Evolutionary conservation across 2,888 invertebrate genomes (phyloP).

Genomic region (Cephus runcator): DNA sequence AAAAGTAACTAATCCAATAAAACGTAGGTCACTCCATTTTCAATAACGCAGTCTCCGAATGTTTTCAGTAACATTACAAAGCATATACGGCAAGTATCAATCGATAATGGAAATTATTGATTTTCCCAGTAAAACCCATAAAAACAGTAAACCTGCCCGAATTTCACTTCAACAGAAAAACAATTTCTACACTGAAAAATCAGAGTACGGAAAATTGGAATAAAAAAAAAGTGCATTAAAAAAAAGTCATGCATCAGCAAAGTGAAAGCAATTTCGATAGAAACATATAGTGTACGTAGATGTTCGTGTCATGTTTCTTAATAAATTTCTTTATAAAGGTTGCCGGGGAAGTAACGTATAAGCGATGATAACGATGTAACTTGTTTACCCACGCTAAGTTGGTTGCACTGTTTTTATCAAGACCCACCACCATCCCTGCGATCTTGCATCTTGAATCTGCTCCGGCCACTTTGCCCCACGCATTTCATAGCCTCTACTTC

Average conservation of each 20-base stretch:
- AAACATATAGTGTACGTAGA: not conserved
- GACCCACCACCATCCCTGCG: not conserved
- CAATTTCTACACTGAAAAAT: not conserved
- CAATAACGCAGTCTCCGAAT: not conserved
- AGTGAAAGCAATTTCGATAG: not conserved
- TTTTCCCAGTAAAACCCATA: not conserved
- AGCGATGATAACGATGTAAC: conserved; percentile 17
- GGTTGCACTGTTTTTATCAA: conserved; percentile 14
- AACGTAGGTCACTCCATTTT: not conserved
- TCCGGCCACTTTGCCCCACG: not conserved
- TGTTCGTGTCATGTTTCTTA: conserved; percentile 3
- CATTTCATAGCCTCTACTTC: conserved; percentile 1
- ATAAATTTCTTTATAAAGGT: conserved; percentile 10
- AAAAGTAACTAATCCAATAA: conserved; percentile 14
- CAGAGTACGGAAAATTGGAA: not conserved
- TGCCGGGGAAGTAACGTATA: conserved; percentile 9
- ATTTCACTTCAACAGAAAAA: not conserved
- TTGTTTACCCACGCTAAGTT: conserved; percentile 15
- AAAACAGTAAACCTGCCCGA: not conserved
- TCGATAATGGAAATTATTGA: not conserved
- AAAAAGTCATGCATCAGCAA: not conserved
- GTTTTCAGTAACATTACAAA: not conserved
- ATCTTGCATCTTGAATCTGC: not conserved
- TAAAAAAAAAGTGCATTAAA: not conserved
- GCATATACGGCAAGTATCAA: not conserved